Conservation (phyloP, 1,140 invertebrate species). For the Chrysoperla carnea region DNA sequence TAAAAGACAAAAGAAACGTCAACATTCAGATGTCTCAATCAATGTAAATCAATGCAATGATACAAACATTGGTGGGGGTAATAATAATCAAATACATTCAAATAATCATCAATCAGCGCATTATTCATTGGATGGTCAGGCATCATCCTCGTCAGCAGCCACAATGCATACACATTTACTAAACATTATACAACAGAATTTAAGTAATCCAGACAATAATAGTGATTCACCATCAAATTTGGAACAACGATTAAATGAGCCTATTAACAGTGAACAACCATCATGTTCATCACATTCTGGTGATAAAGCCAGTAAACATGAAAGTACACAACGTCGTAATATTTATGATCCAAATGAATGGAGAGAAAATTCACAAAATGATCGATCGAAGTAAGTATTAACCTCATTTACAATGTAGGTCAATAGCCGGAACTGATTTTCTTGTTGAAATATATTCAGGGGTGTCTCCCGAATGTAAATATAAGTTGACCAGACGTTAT, state of each 20-base stretch:
- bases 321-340: background rate
- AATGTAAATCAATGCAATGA: conserved; percentile 20
- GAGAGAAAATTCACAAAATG: background rate
- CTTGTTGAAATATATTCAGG: too few species aligned
- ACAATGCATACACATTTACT: background rate
- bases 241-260: background rate
- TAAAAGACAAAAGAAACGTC: background rate
- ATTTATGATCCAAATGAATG: background rate
- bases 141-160: background rate
- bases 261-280: background rate
- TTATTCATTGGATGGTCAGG: background rate
- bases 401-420: too few species aligned
- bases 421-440: too few species aligned
- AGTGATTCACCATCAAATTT: background rate
- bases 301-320: too few species aligned
- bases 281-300: background rate
- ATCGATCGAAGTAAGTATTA: background rate
- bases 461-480: too few species aligned
- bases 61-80: conserved; percentile 20
- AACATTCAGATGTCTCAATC: background rate
- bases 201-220: background rate
- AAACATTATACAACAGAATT: background rate
- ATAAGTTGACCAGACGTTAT: too few species aligned
- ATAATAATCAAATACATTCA: background rate
- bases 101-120: background rate